Evolutionary conservation across 2,888 invertebrate species (phyloP).

Genomic region (Helleia helle): DNA sequence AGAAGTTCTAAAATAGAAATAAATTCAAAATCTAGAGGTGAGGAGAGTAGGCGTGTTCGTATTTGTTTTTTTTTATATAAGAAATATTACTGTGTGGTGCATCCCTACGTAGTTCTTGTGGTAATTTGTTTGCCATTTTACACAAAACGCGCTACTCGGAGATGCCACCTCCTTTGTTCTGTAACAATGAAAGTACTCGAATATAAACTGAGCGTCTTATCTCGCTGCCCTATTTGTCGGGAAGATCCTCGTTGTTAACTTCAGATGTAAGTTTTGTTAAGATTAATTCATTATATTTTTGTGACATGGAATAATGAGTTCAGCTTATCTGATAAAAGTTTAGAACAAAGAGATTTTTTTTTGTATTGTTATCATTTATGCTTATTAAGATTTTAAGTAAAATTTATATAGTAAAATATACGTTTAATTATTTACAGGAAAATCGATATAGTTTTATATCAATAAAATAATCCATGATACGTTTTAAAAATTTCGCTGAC

Average conservation of each 20-base stretch:
- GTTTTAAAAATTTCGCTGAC: no score
- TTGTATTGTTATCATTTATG: no score
- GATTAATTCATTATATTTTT: constrained; percentile 3
- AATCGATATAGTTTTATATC: no score
- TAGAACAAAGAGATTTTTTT: neutral
- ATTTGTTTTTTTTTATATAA: no score
- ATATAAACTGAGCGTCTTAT: constrained; percentile 54
- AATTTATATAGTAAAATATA: no score
- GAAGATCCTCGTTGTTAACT: constrained; percentile 47
- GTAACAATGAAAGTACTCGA: constrained; percentile 54
- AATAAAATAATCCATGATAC: no score
- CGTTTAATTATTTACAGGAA: no score
- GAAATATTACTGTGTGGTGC: no score
- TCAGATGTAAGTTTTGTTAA: constrained; percentile 17
- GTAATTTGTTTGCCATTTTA: constrained; percentile 44
- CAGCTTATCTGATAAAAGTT: neutral
- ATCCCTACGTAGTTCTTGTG: constrained; percentile 13
- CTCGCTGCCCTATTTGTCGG: constrained; percentile 53
- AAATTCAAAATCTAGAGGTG: no score
- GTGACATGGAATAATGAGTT: neutral
- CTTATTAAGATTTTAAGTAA: no score
- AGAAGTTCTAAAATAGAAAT: no score
- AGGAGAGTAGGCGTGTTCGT: no score
- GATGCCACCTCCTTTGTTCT: constrained; percentile 48
- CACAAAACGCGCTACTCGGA: constrained; percentile 52